Conservation (phyloP, 2,888 invertebrate species). For the Euzophera pinguis region DNA sequence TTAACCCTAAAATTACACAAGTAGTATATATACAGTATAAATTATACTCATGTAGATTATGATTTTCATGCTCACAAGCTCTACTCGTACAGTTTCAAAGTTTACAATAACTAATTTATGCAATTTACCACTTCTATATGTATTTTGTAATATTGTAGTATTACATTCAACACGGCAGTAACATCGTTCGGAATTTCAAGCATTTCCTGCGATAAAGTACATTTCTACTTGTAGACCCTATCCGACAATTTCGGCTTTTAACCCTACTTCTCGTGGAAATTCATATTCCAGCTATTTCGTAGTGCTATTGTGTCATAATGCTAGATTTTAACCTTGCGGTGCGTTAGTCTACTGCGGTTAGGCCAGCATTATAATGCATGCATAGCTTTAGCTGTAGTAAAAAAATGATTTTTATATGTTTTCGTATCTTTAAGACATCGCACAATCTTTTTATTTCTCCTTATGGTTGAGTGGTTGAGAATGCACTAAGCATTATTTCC, state of each 20-base stretch:
- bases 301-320: neutral
- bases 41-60: neutral
- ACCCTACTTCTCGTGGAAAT: conserved; percentile 1
- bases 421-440: no score
- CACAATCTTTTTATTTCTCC: no score
- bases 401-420: no score
- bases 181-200: neutral
- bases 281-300: conserved; percentile 8
- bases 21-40: no score
- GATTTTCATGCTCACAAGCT: neutral
- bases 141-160: neutral
- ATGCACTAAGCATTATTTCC: no score
- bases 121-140: neutral
- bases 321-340: neutral
- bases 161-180: no score
- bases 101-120: neutral
- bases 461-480: no score
- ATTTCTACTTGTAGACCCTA: conserved; percentile 9
- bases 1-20: no score
- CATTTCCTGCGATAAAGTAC: conserved; percentile 10
- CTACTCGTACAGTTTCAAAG: neutral
- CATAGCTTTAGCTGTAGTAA: no score
- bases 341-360: no score
- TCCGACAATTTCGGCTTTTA: conserved; percentile 9
- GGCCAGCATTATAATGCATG: no score